Evolutionary conservation across 2,888 invertebrate species (phyloP), one percentile per base, ranked within the genome.

Genomic region (Cartodere bifasciata): DNA sequence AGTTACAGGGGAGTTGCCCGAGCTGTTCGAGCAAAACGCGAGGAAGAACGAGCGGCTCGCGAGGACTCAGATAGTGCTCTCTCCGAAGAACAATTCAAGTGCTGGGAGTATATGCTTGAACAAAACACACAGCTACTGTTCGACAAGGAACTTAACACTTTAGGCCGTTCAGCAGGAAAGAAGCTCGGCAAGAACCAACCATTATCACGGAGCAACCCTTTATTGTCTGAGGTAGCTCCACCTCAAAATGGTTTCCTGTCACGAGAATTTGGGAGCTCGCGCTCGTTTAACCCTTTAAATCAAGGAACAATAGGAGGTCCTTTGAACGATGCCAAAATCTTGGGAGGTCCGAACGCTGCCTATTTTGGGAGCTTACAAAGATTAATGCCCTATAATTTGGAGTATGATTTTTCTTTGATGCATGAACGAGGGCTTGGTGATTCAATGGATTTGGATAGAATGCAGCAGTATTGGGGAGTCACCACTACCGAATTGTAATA

Each of bases 51-150:
- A 16, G 44, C 43, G 12, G 47, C 45, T 20, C 63, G 68, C 50
- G 67, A 68, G 29, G 70, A 71, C 46, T 64, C 64, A 3, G 70
- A 68, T 52, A 70, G 65, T 1, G 68, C 63, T 5, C 64, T 78
- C 35, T 77, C 81, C 2, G 87, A 86, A 48, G 88, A 88, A 53
- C 87, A 87, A 52, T 86, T 85, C 50, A 82, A 86, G 52, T 88
- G 87, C 52, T 88, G 88, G 88, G 88, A 88, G 47, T 88, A 88
- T 48, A 87, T 88, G 85, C 58, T 88, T 27, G 88, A 88, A 51
- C 85, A 87, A 55, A 88, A 88, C 48, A 87, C 87, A 0, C 87
- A 87, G 52, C 64, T 87, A 52, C 52, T 88, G 2, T 88, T 88
- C 48, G 86, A 87, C 56, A 86, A 86, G 51, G 88, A 88, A 56